Evolutionary conservation across 2,888 invertebrate genomes (phyloP).

Genomic region (Parnassius glacialis): DNA sequence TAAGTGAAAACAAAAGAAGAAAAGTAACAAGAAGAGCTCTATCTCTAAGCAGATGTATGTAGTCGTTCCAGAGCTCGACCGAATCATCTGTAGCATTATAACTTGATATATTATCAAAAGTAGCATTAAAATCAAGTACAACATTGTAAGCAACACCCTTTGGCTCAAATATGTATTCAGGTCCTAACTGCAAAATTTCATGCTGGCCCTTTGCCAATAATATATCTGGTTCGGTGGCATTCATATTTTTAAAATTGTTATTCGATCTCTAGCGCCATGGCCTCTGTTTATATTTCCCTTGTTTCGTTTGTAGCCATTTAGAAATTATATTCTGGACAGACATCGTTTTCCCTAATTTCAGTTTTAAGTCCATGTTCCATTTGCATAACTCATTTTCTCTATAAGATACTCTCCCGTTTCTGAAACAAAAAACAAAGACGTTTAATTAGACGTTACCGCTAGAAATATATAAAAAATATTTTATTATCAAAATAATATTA

Average conservation of each 20-base stretch:
- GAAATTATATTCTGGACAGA: constrained; percentile 76
- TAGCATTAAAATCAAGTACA: constrained; percentile 58
- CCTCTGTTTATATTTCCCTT: constrained; percentile 73
- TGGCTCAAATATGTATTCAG: constrained; percentile 55
- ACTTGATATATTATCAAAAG: constrained; percentile 53
- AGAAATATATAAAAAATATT: neutral
- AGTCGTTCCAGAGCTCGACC: constrained; percentile 68
- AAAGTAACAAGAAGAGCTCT: constrained; percentile 89
- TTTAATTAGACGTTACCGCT: constrained; percentile 11
- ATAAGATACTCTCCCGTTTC: constrained; percentile 45
- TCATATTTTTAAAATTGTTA: constrained; percentile 72
- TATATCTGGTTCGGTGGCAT: constrained; percentile 62
- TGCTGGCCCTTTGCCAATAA: constrained; percentile 72
- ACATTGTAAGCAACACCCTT: constrained; percentile 49
- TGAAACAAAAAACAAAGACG: constrained; percentile 54
- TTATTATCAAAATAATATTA: too few species aligned
- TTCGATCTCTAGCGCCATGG: constrained; percentile 69
- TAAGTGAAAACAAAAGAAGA: constrained; percentile 91
- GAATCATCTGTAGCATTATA: constrained; percentile 55
- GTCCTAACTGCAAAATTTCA: constrained; percentile 57
- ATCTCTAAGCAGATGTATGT: constrained; percentile 80
- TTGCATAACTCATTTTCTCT: constrained; percentile 56
- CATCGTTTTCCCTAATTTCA: constrained; percentile 59
- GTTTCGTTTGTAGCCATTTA: constrained; percentile 74
- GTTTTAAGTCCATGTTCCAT: constrained; percentile 58